Percentiles rank a stretch among this genome's conserved stretches.
These are phyloP conservation scores for Romanogobio albipinnatus DNA, from an alignment of 2,113 vertebrate genomes.

Conservation along the genomic window DNA sequence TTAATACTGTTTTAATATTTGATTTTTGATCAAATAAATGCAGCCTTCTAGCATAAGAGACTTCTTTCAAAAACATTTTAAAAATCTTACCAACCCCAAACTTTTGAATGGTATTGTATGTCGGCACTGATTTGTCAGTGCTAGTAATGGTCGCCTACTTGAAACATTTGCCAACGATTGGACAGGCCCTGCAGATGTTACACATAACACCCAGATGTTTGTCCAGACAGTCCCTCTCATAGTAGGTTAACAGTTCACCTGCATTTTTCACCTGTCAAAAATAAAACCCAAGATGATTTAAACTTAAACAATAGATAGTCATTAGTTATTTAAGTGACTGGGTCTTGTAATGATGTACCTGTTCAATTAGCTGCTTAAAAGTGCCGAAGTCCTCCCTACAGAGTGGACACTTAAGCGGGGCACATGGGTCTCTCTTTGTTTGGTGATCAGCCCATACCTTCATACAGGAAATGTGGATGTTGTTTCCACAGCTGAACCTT, in stretches of 20 bases:
- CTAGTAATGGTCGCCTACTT: slow-evolving; percentile 67
- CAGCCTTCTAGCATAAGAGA: background rate
- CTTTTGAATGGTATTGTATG: background rate
- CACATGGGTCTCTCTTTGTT: slow-evolving; percentile 36
- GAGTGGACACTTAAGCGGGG: slow-evolving; percentile 74
- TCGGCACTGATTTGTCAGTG: background rate
- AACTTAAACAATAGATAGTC: background rate
- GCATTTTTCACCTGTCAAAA: slow-evolving; percentile 69
- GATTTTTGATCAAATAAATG: background rate
- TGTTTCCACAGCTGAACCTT: slow-evolving; percentile 79
- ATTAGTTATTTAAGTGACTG: background rate
- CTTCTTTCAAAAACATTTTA: background rate
- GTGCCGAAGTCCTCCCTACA: slow-evolving; percentile 72
- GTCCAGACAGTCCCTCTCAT: slow-evolving; percentile 70
- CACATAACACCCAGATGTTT: slow-evolving; percentile 77
- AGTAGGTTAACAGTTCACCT: slow-evolving; percentile 61
- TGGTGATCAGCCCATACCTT: slow-evolving; percentile 75
- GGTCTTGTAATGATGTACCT: slow-evolving; percentile 47
- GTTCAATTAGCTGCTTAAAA: slow-evolving; percentile 67
- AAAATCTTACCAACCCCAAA: background rate
- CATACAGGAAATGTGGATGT: slow-evolving; percentile 76
- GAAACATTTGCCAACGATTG: slow-evolving; percentile 70
- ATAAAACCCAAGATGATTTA: background rate
- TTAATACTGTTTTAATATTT: background rate
- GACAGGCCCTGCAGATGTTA: slow-evolving; percentile 68